phyloP scores from a whole-genome alignment of 1,140 invertebrate genomes.

The Cyphomyrmex costatus region DNA sequence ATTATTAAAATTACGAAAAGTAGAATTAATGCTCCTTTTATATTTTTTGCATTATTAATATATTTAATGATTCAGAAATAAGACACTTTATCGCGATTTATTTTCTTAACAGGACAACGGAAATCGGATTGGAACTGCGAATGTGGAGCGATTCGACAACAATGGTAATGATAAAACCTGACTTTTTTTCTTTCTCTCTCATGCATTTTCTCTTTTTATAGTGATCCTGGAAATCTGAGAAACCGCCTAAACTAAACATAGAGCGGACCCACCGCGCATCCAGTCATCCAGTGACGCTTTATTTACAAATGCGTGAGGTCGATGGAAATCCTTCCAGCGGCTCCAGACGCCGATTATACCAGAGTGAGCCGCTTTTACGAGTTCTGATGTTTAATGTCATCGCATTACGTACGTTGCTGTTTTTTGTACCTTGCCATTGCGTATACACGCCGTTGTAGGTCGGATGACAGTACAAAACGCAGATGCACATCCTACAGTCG shows the following conservation, averaged over 20 bases:
- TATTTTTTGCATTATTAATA: not conserved
- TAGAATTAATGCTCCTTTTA: not conserved
- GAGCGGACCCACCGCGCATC: slow-evolving; percentile 68
- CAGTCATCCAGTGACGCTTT: slow-evolving; percentile 58
- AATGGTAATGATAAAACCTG: not conserved
- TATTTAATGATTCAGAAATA: not conserved
- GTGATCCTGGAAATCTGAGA: slow-evolving; percentile 73
- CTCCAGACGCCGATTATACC: slow-evolving; percentile 48
- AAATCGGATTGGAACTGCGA: not conserved
- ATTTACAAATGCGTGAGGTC: slow-evolving; percentile 67
- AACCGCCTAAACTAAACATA: slow-evolving; percentile 75
- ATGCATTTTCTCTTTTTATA: not conserved
- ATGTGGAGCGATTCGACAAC: not conserved
- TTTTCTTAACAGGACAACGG: not conserved
- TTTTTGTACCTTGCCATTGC: slow-evolving; percentile 45
- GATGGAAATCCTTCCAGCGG: slow-evolving; percentile 63
- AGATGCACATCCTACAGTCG: not conserved
- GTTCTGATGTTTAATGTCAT: slow-evolving; percentile 51
- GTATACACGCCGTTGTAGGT: not conserved
- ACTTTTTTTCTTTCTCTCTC: slow-evolving; percentile 45
- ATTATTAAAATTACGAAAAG: too few species aligned
- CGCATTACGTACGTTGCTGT: slow-evolving; percentile 33
- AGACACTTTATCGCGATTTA: not conserved
- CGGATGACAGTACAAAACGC: slow-evolving; percentile 6
- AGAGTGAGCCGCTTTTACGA: slow-evolving; percentile 48